Conservation (phyloP, 2,888 invertebrate species). For the Branchellion lobata region DNA sequence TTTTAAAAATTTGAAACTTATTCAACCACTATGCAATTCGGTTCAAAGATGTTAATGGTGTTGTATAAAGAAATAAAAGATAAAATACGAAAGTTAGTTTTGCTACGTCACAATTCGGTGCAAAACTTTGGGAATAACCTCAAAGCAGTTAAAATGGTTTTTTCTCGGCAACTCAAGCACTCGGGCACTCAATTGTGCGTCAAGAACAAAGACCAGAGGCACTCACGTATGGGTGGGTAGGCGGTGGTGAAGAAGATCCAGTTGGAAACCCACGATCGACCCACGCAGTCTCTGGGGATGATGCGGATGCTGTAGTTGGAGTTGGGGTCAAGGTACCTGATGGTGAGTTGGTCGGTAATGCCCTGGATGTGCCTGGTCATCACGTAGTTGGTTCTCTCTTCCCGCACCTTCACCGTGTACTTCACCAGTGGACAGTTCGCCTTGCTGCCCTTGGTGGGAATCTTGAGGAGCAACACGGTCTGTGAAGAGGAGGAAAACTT, state of each 20-base stretch:
- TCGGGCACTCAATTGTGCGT: too few relatives aligned
- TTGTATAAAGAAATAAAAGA: too few relatives aligned
- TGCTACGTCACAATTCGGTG: too few relatives aligned
- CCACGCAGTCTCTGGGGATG: slow-evolving; percentile 49
- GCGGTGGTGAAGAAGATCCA: slow-evolving; percentile 49
- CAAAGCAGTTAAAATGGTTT: too few relatives aligned
- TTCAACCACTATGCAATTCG: too few relatives aligned
- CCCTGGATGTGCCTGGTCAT: slow-evolving; percentile 49
- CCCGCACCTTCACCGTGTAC: slow-evolving; percentile 50
- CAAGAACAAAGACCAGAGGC: not conserved
- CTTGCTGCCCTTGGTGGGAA: slow-evolving; percentile 21
- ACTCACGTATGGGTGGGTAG: slow-evolving; percentile 1
- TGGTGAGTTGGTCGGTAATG: slow-evolving; percentile 35
- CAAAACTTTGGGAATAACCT: too few relatives aligned
- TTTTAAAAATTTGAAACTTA: too few relatives aligned
- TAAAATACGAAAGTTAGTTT: too few relatives aligned
- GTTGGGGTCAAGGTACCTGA: slow-evolving; percentile 45
- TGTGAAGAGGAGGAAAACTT: slow-evolving; percentile 23
- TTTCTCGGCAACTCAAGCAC: too few relatives aligned
- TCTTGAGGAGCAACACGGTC: slow-evolving; percentile 37
- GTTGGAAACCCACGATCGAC: slow-evolving; percentile 47
- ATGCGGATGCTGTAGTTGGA: slow-evolving; percentile 49
- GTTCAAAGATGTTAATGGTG: too few relatives aligned
- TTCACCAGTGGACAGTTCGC: slow-evolving; percentile 47
- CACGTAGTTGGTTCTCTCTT: slow-evolving; percentile 44